A percentile compares a stretch with the other conserved stretches of the same genome.
phyloP scores from a whole-genome alignment of 2,113 vertebrate genomes.

The Climacteris rufus region DNA sequence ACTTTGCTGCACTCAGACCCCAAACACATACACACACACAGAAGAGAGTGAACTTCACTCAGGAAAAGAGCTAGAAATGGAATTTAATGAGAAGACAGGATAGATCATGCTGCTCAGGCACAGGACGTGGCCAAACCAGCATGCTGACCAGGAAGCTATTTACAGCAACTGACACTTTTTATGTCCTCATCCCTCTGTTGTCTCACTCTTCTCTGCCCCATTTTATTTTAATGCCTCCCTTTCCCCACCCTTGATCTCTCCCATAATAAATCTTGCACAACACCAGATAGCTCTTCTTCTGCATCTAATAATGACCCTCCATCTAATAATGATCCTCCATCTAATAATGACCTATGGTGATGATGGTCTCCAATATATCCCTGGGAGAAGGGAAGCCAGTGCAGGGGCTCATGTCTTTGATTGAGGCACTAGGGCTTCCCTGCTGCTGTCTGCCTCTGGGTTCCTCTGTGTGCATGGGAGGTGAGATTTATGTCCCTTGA shows the following conservation, averaged over 20 bases:
- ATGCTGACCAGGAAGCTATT: neutral
- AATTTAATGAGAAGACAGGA: neutral
- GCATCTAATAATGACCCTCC: neutral
- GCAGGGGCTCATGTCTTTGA: neutral
- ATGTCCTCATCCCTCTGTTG: neutral
- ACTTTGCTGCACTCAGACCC: neutral
- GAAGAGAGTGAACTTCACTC: neutral
- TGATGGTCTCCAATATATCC: neutral
- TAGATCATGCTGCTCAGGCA: neutral
- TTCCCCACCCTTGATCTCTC: neutral
- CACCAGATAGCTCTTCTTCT: neutral
- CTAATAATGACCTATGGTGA: fast-evolving
- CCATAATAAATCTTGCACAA: neutral
- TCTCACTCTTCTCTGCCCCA: neutral
- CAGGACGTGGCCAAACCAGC: neutral
- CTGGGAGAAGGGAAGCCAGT: fast-evolving
- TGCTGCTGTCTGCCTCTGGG: fast-evolving
- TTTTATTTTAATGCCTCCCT: neutral
- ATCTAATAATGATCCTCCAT: too few relatives aligned
- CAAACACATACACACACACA: neutral
- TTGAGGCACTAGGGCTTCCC: neutral
- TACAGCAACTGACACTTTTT: neutral
- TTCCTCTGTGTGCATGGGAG: neutral
- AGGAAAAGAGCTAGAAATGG: neutral
- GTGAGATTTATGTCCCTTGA: neutral